phyloP scores from a whole-genome alignment of 2,113 vertebrate species.

The Corythornis vintsioides region DNA sequence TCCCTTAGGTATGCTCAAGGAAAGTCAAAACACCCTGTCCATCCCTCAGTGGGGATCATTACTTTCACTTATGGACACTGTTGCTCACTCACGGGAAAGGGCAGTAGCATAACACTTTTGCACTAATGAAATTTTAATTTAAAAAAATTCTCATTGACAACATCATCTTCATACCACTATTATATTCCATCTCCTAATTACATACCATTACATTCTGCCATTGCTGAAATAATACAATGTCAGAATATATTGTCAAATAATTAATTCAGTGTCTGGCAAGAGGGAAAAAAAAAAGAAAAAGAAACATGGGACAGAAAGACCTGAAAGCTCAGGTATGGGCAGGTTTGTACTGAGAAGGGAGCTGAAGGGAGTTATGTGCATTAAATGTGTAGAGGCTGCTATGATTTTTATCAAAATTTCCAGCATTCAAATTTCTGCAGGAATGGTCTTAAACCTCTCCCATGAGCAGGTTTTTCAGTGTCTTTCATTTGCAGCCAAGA shows the following conservation, averaged over 20 bases:
- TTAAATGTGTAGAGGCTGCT: not conserved
- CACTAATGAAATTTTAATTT: slow-evolving; percentile 38
- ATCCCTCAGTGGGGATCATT: not conserved
- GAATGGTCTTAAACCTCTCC: not conserved
- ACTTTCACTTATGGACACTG: not conserved
- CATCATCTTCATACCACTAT: not conserved
- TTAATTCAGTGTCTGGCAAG: not conserved
- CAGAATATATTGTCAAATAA: slow-evolving; percentile 24
- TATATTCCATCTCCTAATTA: not conserved
- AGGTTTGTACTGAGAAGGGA: not conserved
- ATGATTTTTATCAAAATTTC: slow-evolving; percentile 1
- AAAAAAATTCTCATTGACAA: not conserved
- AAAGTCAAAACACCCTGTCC: not conserved
- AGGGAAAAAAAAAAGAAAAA: not conserved
- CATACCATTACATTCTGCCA: not conserved
- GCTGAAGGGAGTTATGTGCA: not conserved
- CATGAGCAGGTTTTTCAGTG: not conserved
- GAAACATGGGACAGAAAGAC: not conserved
- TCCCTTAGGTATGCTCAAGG: rapidly evolving
- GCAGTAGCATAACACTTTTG: not conserved
- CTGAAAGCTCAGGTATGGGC: not conserved
- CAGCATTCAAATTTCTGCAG: not conserved
- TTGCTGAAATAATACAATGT: slow-evolving; percentile 18
- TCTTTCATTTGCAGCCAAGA: not conserved
- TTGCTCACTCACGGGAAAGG: not conserved